Evolutionary conservation across 2,888 invertebrate species (phyloP), one percentile per base, ranked within the genome.

Genomic region (Dryobota labecula): DNA sequence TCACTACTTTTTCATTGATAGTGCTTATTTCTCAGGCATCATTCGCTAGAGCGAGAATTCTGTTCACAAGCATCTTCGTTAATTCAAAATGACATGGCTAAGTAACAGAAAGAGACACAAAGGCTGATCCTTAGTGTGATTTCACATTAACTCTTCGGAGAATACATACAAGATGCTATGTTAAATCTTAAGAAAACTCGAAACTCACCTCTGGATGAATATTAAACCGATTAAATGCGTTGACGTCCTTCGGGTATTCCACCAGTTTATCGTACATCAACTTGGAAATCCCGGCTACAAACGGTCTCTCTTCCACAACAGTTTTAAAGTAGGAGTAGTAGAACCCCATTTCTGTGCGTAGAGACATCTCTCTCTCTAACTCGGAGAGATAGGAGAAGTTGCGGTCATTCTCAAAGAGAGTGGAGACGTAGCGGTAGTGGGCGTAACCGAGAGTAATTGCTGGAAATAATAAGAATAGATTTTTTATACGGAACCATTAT

Each of bases 271-370:
- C 98, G 76, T 97, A 96, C 90, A 97, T 97, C 0, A 98, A 88
- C 79, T 96, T 96, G 0, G 96, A 90, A 61, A 98, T 94, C 0
- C 98, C 98, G 1, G 87, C 96, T 90, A 87, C 92, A 82, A 91
- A 98, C 93, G 86, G 97, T 91, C 27, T 96, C 94, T 76, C 98
- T 96, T 97, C 97, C 0, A 97, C 97, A 60, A 99, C 94, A 0
- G 97, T 97, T 90, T 99, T 99, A 92, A 97, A 99, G 91, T 98
- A 99, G 0, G 98, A 98, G 91, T 98, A 99, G 90, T 99, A 99
- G 86, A 99, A 97, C 0, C 98, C 98, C 97, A 98, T 98, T 94
- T 99, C 99, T 2, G 98, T 98, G 2, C 98, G 96, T 68, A 99
- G 97, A 9, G 98, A 97, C 96, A 99, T 97, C 94, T 99, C 99